phyloP scores from a whole-genome alignment of 2,113 vertebrate genomes.

The Xenopus borealis region DNA sequence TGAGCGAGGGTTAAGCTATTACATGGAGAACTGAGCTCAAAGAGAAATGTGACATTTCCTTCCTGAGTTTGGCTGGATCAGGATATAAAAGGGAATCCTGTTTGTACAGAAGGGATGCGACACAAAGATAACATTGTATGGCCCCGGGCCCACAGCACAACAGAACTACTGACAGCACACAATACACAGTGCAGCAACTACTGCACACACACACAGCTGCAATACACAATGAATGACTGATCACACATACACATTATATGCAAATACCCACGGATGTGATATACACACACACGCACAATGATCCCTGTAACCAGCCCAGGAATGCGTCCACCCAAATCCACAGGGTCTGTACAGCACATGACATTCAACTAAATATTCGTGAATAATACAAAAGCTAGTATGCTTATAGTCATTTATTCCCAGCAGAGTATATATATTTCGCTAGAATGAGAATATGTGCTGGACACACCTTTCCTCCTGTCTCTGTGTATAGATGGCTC shows the following conservation, averaged over 20 bases:
- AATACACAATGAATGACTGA: not conserved
- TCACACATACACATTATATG: not conserved
- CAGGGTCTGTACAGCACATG: too few relatives aligned
- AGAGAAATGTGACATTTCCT: slow-evolving; percentile 1
- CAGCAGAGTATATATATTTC: too few relatives aligned
- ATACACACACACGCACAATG: too few relatives aligned
- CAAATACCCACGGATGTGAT: too few relatives aligned
- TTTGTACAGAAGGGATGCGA: slow-evolving; percentile 1
- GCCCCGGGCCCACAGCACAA: not conserved
- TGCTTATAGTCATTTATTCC: too few relatives aligned
- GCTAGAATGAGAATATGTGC: not conserved
- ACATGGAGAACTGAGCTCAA: too few relatives aligned
- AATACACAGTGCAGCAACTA: not conserved
- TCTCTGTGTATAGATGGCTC: not conserved
- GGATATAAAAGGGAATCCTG: slow-evolving; percentile 10
- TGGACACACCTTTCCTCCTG: not conserved
- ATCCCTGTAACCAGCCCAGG: too few relatives aligned
- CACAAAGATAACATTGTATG: slow-evolving; percentile 11
- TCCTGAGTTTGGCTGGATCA: not conserved
- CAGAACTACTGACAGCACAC: not conserved
- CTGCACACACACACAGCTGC: not conserved
- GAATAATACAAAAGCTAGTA: too few relatives aligned
- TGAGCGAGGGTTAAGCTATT: not conserved
- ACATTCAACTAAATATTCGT: too few relatives aligned
- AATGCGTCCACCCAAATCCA: too few relatives aligned